Evolutionary conservation across 2,113 vertebrate species (phyloP).

Genomic region (Mixornis gularis): DNA sequence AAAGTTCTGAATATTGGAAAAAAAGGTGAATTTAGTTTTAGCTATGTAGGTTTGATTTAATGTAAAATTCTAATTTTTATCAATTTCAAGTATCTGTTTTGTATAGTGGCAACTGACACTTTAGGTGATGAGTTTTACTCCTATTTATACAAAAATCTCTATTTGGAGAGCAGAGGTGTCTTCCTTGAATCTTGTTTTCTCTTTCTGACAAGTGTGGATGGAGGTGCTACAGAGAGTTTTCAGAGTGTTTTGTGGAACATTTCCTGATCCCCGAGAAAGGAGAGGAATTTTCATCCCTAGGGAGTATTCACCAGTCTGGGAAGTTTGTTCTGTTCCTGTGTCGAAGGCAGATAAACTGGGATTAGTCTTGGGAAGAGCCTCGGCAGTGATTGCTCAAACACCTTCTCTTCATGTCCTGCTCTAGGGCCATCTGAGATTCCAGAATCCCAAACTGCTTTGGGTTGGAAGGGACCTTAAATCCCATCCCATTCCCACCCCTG

Average conservation of each 20-base stretch:
- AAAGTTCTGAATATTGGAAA: neutral
- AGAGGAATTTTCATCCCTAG: neutral
- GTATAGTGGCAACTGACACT: neutral
- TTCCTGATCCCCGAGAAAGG: neutral
- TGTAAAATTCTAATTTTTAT: neutral
- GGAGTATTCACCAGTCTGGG: neutral
- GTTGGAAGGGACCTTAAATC: neutral
- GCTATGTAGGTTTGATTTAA: neutral
- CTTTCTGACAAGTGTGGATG: fast-evolving
- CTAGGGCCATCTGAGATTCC: fast-evolving
- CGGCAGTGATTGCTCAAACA: fast-evolving
- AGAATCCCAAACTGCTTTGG: neutral
- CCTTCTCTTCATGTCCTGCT: neutral
- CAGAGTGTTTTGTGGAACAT: neutral
- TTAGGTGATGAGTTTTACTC: neutral
- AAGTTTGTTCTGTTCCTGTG: neutral
- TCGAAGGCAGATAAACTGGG: neutral
- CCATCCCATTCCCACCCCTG: fast-evolving
- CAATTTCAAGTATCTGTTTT: neutral
- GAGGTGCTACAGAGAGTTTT: fast-evolving
- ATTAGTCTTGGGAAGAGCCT: neutral
- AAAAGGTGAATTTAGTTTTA: neutral
- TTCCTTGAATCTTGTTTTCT: neutral
- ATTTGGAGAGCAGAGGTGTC: neutral
- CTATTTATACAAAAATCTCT: neutral